Evolutionary conservation across 2,797 vertebrate species (phyloP).

Genomic region (Xenentodon cancila): DNA sequence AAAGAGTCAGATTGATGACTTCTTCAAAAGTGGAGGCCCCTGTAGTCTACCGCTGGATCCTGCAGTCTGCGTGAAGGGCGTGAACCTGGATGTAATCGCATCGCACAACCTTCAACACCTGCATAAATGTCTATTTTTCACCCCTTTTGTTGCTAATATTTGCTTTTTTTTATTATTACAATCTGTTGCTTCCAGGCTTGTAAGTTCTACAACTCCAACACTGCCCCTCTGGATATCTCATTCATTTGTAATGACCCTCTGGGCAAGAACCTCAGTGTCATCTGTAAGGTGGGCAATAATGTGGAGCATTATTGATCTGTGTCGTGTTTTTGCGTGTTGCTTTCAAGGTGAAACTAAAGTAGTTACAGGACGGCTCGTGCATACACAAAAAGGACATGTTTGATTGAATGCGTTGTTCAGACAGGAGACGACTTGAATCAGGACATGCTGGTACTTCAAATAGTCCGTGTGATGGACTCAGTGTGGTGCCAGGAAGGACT

Average conservation of each 20-base stretch:
- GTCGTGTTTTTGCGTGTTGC: background rate
- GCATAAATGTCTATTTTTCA: background rate
- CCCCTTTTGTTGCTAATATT: background rate
- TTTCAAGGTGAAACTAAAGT: background rate
- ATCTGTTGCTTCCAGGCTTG: conserved; percentile 81
- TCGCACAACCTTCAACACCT: background rate
- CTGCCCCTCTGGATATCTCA: conserved; percentile 89
- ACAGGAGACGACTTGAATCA: conserved; percentile 93
- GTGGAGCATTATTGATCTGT: background rate
- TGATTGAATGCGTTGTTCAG: conserved; percentile 64
- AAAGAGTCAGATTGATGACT: conserved; percentile 81
- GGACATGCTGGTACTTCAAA: conserved; percentile 95
- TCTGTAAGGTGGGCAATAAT: conserved; percentile 88
- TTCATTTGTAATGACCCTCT: conserved; percentile 90
- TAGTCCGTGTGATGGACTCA: conserved; percentile 91
- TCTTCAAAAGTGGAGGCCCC: conserved; percentile 83
- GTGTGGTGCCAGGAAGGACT: conserved; percentile 93
- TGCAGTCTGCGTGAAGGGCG: conserved; percentile 86
- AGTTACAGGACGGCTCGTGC: background rate
- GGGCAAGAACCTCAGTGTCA: conserved; percentile 87
- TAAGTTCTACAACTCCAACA: conserved; percentile 92
- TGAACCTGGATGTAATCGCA: conserved; percentile 84
- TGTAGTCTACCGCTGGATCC: conserved; percentile 92
- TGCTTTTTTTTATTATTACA: background rate
- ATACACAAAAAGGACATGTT: background rate